Base-by-base conservation (phyloP, 2,113 vertebrate species). In the Mesoclemmys tuberculata region DNA sequence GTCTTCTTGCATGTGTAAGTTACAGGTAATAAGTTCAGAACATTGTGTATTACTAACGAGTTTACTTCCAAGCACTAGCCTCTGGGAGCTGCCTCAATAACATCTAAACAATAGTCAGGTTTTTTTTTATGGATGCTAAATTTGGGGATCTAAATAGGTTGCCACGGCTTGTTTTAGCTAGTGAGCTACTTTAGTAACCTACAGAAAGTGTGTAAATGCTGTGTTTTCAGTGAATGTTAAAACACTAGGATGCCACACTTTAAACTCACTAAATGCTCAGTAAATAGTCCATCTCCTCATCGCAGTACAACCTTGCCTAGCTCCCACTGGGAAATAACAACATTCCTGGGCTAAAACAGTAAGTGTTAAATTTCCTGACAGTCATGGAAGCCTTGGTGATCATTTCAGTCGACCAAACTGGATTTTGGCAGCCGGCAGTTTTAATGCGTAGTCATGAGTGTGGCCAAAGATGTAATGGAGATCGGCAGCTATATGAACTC, bases 311-410 rank as follows among this genome's bases (percentile, higher is more conserved):
- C 85, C 68, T 94, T 49, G 55, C 84, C 51, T 48, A 19, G 74
- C 29, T 77, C 80, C 91, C 94, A 83, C 81, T 35, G 35, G 92
- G 85, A 93, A 87, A 41, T 84, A 92, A 84, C 90, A 88, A 78
- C 84, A 78, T 90, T 91, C 87, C 93, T 90, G 89, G 93, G 68
- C 68, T 92, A 56, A 55, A 89, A 78, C 90, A 92, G 38, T 90
- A 89, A 44, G 55, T 58, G 2, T 85, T 93, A 38, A 56, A 46
- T 93, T 96, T 97, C 94, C 88, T 91, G 86, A 89, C 51, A 48
- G 18, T 11, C 10, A 79, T 22, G 54, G 78, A 91, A 93, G 82
- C 85, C 31, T 55, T 78, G 58, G 83, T 52, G 35, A 75, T 88
- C 68, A 49, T 86, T 95, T 95, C 5, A 26, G 56, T 90, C 84